phyloP scores from a whole-genome alignment of 2,797 vertebrate species.

The Epinephelus coioides region DNA sequence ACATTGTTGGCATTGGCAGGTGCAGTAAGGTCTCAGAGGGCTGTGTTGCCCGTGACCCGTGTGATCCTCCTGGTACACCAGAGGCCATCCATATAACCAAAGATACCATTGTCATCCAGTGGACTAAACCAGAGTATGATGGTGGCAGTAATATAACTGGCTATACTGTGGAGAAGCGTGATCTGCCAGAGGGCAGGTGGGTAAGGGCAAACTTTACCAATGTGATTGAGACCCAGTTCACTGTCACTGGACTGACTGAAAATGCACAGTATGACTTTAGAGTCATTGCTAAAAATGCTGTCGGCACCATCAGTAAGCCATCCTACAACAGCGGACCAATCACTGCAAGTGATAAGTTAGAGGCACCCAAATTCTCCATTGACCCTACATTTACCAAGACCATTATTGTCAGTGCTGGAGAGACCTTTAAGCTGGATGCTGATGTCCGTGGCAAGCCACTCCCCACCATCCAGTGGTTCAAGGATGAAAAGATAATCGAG shows the following conservation, averaged over 20 bases:
- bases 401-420: conserved; percentile 93
- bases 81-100: conserved; percentile 94
- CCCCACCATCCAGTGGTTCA: conserved; percentile 95
- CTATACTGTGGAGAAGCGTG: conserved; percentile 97
- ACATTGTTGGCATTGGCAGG: conserved; percentile 97
- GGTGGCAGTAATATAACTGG: conserved; percentile 97
- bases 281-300: conserved; percentile 98
- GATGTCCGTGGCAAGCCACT: conserved; percentile 95
- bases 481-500: conserved; percentile 93
- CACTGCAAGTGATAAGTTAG: conserved; percentile 93
- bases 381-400: conserved; percentile 96
- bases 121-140: conserved; percentile 98
- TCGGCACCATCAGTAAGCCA: conserved; percentile 94
- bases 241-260: conserved; percentile 94
- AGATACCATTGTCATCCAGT: conserved; percentile 93
- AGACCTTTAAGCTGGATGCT: conserved; percentile 95
- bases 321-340: conserved; percentile 98
- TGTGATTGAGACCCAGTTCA: conserved; percentile 96
- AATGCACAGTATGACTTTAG: conserved; percentile 97
- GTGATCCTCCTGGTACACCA: conserved; percentile 96
- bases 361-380: conserved; percentile 96
- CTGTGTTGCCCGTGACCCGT: conserved; percentile 94
- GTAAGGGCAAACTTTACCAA: conserved; percentile 98
- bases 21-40: conserved; percentile 97
- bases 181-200: conserved; percentile 98